Evolutionary conservation across 1,140 invertebrate genomes (phyloP).

Genomic region (Acyrthosiphon pisum): DNA sequence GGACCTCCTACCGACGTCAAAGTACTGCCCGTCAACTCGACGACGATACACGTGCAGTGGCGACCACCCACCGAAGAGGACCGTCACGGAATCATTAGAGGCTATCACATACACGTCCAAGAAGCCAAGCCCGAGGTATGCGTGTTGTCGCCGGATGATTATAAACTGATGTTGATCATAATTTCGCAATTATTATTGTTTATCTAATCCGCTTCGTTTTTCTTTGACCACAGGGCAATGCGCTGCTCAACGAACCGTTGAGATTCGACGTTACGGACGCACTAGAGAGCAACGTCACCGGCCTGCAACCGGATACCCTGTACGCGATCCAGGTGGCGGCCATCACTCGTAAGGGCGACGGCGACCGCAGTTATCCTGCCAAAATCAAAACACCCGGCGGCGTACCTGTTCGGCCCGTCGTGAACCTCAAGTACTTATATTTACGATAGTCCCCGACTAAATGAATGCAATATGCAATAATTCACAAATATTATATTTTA

Average conservation of each 20-base stretch:
- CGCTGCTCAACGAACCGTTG: slow-evolving; percentile 82
- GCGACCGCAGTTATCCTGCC: slow-evolving; percentile 82
- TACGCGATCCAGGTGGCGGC: slow-evolving; percentile 95
- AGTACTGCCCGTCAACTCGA: slow-evolving; percentile 88
- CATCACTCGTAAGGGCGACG: slow-evolving; percentile 92
- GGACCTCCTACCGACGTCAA: slow-evolving; percentile 92
- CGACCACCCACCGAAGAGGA: slow-evolving; percentile 87
- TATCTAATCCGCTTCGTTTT: neutral
- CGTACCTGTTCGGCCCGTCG: slow-evolving; percentile 85
- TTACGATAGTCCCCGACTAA: neutral
- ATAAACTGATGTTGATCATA: neutral
- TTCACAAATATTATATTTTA: neutral
- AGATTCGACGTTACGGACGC: slow-evolving; percentile 82
- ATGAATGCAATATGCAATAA: neutral
- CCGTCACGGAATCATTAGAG: slow-evolving; percentile 93
- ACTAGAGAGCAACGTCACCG: slow-evolving; percentile 82
- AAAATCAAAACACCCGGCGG: slow-evolving; percentile 90
- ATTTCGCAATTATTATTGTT: neutral
- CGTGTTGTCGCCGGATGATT: neutral
- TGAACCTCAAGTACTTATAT: slow-evolving; percentile 79
- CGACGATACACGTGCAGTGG: slow-evolving; percentile 90
- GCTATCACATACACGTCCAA: slow-evolving; percentile 95
- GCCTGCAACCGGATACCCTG: slow-evolving; percentile 89
- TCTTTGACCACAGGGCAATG: slow-evolving; percentile 70
- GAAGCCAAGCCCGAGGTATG: slow-evolving; percentile 84